phyloP scores from a whole-genome alignment of 2,888 invertebrate species.

The Idaea biselata region DNA sequence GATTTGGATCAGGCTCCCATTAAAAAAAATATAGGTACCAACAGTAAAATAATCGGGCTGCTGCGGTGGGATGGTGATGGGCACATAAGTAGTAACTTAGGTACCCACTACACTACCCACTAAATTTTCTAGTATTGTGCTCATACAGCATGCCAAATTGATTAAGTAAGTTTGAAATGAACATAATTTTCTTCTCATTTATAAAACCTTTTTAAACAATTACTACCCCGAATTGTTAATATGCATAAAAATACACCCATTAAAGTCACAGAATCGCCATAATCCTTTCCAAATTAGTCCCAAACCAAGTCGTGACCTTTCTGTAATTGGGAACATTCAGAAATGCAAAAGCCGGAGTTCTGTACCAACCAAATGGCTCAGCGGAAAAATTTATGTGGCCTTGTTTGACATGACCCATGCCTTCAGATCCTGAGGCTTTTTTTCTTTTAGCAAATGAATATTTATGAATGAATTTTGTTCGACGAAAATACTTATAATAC shows the following conservation, averaged over 20 bases:
- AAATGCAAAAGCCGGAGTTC: slow-evolving; percentile 63
- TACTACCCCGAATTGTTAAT: not conserved
- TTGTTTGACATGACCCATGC: slow-evolving; percentile 53
- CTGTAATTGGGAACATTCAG: slow-evolving; percentile 65
- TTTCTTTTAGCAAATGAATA: slow-evolving; percentile 41
- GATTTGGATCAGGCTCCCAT: no score
- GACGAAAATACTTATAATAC: not conserved
- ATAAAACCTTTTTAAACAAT: not conserved
- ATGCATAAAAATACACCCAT: not conserved
- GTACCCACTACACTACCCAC: no score
- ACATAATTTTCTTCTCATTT: not conserved
- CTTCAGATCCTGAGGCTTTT: slow-evolving; percentile 37
- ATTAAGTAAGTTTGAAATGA: not conserved
- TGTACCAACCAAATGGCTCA: slow-evolving; percentile 51
- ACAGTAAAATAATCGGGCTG: no score
- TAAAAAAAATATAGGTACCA: no score
- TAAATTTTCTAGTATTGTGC: no score
- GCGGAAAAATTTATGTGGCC: slow-evolving; percentile 62
- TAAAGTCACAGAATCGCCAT: not conserved
- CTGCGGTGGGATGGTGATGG: no score
- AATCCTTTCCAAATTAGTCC: slow-evolving; percentile 10
- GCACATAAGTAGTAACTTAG: no score
- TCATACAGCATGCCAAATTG: no score
- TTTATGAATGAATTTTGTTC: slow-evolving; percentile 41
- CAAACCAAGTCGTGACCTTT: slow-evolving; percentile 42